These are phyloP conservation scores for Solea senegalensis DNA, from an alignment of 2,113 vertebrate species.

Conservation along the genomic window DNA sequence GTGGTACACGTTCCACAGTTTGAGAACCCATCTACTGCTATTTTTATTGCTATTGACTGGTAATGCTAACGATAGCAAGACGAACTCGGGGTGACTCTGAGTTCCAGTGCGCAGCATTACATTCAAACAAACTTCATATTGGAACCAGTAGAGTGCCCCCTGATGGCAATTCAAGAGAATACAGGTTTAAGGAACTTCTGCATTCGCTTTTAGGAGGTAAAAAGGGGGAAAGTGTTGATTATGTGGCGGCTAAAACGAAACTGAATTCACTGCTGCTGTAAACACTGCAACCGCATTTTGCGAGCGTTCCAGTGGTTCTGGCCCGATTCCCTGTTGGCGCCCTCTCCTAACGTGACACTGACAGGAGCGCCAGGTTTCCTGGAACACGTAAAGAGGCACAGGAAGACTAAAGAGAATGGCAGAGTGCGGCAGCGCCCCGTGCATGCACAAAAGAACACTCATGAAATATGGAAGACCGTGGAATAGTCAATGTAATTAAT, in stretches of 20 bases:
- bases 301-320: slow-evolving; percentile 54
- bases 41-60: no score
- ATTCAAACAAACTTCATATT: no score
- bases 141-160: no score
- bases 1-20: no score
- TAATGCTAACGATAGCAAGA: no score
- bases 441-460: slow-evolving; percentile 61
- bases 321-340: slow-evolving; percentile 49
- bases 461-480: slow-evolving; percentile 75
- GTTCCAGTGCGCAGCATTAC: no score
- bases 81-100: no score
- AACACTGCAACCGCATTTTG: slow-evolving; percentile 6
- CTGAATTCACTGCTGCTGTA: slow-evolving; percentile 3
- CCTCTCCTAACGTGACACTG: slow-evolving; percentile 44
- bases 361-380: slow-evolving; percentile 55
- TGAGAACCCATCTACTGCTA: no score
- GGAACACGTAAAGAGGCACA: slow-evolving; percentile 69
- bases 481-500: slow-evolving; percentile 73
- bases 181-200: no score
- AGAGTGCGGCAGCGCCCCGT: slow-evolving; percentile 44
- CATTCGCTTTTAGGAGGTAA: no score
- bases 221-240: neutral
- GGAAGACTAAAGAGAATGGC: slow-evolving; percentile 74
- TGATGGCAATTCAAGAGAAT: no score
- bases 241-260: neutral